These are phyloP conservation scores for Leptarthrus brevirostris DNA, from an alignment of 2,888 invertebrate species.

Conservation along the genomic window DNA sequence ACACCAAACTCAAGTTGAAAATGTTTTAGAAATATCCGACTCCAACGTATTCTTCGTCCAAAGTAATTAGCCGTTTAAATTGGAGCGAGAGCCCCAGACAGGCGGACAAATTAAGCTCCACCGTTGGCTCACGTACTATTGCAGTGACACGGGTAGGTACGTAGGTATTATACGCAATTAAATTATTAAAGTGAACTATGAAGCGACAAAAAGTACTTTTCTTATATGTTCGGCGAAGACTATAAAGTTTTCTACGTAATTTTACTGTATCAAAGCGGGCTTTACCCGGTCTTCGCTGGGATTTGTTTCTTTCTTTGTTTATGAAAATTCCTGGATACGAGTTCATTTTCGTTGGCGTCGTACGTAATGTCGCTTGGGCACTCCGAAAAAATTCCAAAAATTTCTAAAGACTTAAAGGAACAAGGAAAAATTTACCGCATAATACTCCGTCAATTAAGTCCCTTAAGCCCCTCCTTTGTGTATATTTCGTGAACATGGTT, in stretches of 20 bases:
- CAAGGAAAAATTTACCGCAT: slow-evolving; percentile 47
- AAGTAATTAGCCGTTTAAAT: too few relatives aligned
- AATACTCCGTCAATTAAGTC: slow-evolving; percentile 47
- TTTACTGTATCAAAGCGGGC: too few relatives aligned
- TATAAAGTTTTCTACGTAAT: too few relatives aligned
- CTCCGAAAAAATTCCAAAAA: slow-evolving; percentile 25
- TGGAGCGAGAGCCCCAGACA: too few relatives aligned
- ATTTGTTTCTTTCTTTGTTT: background rate
- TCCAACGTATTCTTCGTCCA: too few relatives aligned
- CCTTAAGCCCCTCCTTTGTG: slow-evolving; percentile 42
- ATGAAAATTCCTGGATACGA: slow-evolving; percentile 2
- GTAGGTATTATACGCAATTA: background rate
- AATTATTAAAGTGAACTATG: background rate
- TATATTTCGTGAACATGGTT: slow-evolving; percentile 45
- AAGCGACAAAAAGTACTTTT: background rate
- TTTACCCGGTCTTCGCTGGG: too few relatives aligned
- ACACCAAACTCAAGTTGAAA: too few relatives aligned
- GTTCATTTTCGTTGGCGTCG: background rate
- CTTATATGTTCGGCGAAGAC: background rate
- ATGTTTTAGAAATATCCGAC: too few relatives aligned
- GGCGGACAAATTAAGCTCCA: too few relatives aligned
- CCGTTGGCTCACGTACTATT: background rate
- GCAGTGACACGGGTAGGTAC: background rate
- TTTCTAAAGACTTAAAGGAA: slow-evolving; percentile 29
- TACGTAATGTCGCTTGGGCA: background rate